Evolutionary conservation across 1,140 invertebrate genomes (phyloP).

Genomic region (Zophobas atratus): DNA sequence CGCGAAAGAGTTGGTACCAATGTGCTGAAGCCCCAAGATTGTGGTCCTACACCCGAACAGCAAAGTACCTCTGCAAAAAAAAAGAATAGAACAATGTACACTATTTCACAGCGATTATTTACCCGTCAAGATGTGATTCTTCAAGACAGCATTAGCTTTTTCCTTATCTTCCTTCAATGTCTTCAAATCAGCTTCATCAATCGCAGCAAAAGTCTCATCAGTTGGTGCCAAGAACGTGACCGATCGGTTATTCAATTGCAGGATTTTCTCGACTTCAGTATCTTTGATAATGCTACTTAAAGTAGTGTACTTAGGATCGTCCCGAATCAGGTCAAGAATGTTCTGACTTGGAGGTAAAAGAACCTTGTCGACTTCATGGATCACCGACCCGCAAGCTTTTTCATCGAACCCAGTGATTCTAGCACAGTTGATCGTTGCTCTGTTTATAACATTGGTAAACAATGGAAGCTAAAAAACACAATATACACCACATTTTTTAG

Average conservation of each 20-base stretch:
- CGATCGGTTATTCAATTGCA: constrained; percentile 66
- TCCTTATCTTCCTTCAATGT: constrained; percentile 67
- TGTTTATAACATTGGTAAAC: constrained; percentile 70
- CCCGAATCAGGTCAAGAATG: constrained; percentile 68
- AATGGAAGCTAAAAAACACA: constrained; percentile 67
- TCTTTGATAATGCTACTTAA: constrained; percentile 68
- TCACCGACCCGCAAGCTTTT: constrained; percentile 74
- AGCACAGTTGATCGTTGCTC: constrained; percentile 73
- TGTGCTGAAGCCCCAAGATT: constrained; percentile 72
- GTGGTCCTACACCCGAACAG: constrained; percentile 73
- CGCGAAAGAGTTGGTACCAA: constrained; percentile 69
- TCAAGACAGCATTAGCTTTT: constrained; percentile 68
- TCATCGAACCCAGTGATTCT: constrained; percentile 73
- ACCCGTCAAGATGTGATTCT: constrained; percentile 71
- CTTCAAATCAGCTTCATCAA: constrained; percentile 67
- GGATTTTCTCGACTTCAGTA: constrained; percentile 68
- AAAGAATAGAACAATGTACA: neutral
- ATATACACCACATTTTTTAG: neutral
- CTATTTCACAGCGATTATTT: constrained; percentile 38
- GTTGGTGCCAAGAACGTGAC: constrained; percentile 76
- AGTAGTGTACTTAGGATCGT: constrained; percentile 68
- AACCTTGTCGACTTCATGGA: constrained; percentile 74
- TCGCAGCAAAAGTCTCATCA: constrained; percentile 75
- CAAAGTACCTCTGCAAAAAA: constrained; percentile 72
- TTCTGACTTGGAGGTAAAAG: constrained; percentile 71